Evolutionary conservation across 2,113 vertebrate genomes (phyloP), one percentile per base, ranked within the genome.

Genomic region (Notothenia rossii): DNA sequence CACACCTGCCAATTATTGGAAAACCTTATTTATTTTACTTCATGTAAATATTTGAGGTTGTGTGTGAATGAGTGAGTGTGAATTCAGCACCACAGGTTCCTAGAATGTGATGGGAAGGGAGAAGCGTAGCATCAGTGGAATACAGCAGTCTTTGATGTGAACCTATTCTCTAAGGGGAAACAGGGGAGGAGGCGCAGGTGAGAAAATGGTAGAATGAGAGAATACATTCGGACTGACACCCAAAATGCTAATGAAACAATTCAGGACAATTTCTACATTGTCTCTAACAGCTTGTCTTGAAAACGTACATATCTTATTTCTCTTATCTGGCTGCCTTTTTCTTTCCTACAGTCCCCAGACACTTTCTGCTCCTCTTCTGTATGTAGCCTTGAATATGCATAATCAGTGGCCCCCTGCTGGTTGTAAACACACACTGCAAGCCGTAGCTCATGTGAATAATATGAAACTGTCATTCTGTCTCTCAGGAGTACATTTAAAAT

Each of bases 111-210:
- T 15, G 12, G 36, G 45, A 68, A 51, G 25, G 49, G 76, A 71
- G 75, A 83, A 55, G 65, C 60, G 70, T 29, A n/a, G 55, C 82
- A 80, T 74, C 68, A 58, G 61, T 46, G 72, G 67, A 75, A 82
- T 63, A 82, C 73, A 82, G 77, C 79, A 72, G 74, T 77, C 79
- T 89, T 91, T 86, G 78, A 89, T 90, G 88, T 89, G 65, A 86
- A 81, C 73, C 65, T 84, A 69, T 89, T 92, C 88, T 90, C 91
- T 50, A 55, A 75, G 62, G 86, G 56, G 14, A 51, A 18, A 54
- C 46, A 10, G 22, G 72, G n/a, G 33, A 29, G 58, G 11, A 53
- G 54, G 29, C 48, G 15, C 29, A 13, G 51, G 43, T 22, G 46
- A 69, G 68, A 25, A 59, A 46, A 60, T n/a, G n/a, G 14, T 46